Base-by-base conservation (phyloP, 2,888 invertebrate species). In the Drosophila anomalipes region DNA sequence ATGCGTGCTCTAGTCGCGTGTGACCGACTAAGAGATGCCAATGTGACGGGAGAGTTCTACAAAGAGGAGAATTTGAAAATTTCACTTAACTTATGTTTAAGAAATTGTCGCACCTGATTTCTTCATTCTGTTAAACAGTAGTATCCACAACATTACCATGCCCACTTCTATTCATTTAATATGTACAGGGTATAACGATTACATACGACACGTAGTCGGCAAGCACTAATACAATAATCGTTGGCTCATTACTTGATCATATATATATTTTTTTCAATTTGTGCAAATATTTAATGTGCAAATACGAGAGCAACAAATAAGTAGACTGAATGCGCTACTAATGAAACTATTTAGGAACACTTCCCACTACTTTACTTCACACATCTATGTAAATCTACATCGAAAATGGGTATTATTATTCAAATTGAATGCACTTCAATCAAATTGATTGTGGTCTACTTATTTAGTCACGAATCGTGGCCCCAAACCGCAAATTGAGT, bases 211-310 rank as follows among this genome's bases (percentile, higher is more conserved):
- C 61, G 44, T 51, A 35, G 64, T 47, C 56, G 53, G 19, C 49
- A 39, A 51, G 52, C 82, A 60, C 28, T 57, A 77, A 70, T 77
- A 22, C n/a, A 30, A 66, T 63, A 53, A 66, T 70, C 37, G 51
- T 60, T 59, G 28, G 44, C 65, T 49, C 72, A 81, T 81, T 81
- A 77, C 59, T 77, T 60, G 54, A 60, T 70, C 16, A 59, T 59
- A n/a, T 37, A 7, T n/a, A 14, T 44, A 19, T 41, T 16, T 39
- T 26, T 51, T 44, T 47, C 71, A 81, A 73, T 70, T 66, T 72
- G 78, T 58, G 56, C 39, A 86, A 83, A 86, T 81, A 78, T 89
- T 83, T 72, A 56, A 26, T 47, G 47, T 60, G 53, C 70, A 86
- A 74, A 52, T 76, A 75, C 47, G 61, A 54, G 65, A 62, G 57